Base-by-base conservation (phyloP, 1,140 invertebrate species). In the Apis florea region DNA sequence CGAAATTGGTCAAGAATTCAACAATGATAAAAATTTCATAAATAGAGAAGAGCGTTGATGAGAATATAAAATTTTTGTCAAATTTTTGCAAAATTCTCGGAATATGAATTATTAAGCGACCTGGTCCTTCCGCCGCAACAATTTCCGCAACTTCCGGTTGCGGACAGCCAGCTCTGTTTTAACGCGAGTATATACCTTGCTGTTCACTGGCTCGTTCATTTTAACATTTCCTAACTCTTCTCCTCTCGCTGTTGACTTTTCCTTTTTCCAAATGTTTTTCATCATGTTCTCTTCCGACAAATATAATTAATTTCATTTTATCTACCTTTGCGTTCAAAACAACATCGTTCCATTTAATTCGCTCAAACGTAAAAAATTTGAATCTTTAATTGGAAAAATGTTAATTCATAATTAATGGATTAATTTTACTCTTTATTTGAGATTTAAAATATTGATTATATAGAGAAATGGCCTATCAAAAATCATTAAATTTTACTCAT, bases 101-200 rank as follows among this genome's bases (percentile, higher is more conserved):
- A 49, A n/a, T 68, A 19, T 24, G 66, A 68, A 68, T 68, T 68
- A 68, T 68, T 21, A 47, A 68, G 66, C 66, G 47, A 68, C 47
- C 66, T 24, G 47, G 66, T 17, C 40, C 66, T 68, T 68, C 66
- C 66, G 47, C 66, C 66, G 47, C 66, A 68, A 68, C 66, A 68
- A 68, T 68, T 68, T 68, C 66, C 66, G 13, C 66, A 51, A 68
- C 66, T 68, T 68, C 66, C 66, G 66, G n/a, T 49, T 17, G 47
- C 66, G 66, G 66, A 68, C n/a, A 49, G 47, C 66, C 21, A 17
- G 13, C 66, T 13, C 13, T n/a, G 40, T 49, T 68, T 68, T 68
- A 68, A 68, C 47, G 47, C 66, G 47, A 68, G 47, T 40, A 40
- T 40, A 40, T 24, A 68, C 47, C n/a, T 68, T 17, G n/a, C 66